Evolutionary conservation across 2,888 invertebrate species (phyloP).

Genomic region (Baronia brevicornis): DNA sequence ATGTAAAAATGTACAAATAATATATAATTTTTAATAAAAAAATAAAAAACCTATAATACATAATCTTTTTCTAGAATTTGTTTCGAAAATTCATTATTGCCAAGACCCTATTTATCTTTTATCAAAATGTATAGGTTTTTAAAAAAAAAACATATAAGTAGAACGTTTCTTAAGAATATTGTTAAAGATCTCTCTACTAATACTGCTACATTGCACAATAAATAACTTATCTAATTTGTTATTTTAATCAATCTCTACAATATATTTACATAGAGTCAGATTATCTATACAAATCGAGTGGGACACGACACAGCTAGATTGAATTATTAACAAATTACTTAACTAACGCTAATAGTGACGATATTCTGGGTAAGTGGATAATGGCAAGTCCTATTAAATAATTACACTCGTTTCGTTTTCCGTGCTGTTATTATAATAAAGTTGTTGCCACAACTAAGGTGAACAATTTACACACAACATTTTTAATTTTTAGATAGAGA

Average conservation of each 20-base stretch:
- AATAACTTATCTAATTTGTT: conserved; percentile 60
- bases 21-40: too few relatives aligned
- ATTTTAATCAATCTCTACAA: conserved; percentile 26
- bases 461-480: neutral
- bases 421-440: neutral
- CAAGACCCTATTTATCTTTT: neutral
- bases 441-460: neutral
- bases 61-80: too few relatives aligned
- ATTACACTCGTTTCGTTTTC: conserved; percentile 5
- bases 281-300: conserved; percentile 50
- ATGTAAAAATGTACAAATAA: too few relatives aligned
- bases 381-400: conserved; percentile 13
- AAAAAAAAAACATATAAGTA: conserved; percentile 1
- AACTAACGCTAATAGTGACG: conserved; percentile 6
- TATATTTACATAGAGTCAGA: conserved; percentile 31
- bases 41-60: too few relatives aligned
- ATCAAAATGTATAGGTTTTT: neutral
- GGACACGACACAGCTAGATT: conserved; percentile 36
- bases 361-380: conserved; percentile 10
- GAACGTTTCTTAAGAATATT: conserved; percentile 31
- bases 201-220: conserved; percentile 76
- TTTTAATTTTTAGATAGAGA: too few relatives aligned
- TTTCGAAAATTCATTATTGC: too few relatives aligned
- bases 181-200: conserved; percentile 46
- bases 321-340: conserved; percentile 18